These are phyloP conservation scores for Wasmannia auropunctata DNA, from an alignment of 1,140 invertebrate genomes.

Conservation along the genomic window DNA sequence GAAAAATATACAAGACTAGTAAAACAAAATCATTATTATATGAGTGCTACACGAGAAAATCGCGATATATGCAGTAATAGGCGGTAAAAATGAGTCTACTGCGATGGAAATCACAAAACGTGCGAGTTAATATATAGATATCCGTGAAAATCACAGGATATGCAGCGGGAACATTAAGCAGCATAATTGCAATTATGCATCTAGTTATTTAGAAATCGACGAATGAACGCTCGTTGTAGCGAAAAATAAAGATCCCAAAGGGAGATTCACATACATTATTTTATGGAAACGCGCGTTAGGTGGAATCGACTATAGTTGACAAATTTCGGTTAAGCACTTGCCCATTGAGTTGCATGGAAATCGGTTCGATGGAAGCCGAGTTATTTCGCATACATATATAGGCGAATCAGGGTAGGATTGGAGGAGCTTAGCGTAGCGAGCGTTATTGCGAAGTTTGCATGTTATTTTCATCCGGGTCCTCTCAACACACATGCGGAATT, in stretches of 20 bases:
- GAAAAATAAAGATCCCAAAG: neutral
- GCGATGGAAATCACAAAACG: neutral
- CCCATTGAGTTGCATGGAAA: conserved; percentile 29
- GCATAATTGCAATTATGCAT: neutral
- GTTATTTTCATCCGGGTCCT: conserved; percentile 26
- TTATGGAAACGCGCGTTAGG: conserved; percentile 16
- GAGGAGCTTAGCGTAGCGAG: conserved; percentile 23
- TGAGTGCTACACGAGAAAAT: neutral
- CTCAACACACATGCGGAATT: neutral
- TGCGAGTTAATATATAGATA: neutral
- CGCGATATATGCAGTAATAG: neutral
- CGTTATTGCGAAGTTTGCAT: conserved; percentile 36
- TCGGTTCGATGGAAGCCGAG: conserved; percentile 29
- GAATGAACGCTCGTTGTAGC: neutral
- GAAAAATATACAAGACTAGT: neutral
- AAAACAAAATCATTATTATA: neutral
- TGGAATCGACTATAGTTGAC: neutral
- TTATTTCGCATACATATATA: conserved; percentile 16
- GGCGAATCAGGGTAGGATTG: conserved; percentile 17
- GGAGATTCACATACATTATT: neutral
- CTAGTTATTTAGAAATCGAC: neutral
- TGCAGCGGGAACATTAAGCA: neutral
- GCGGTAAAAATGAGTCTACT: neutral
- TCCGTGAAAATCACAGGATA: neutral
- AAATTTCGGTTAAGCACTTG: conserved; percentile 48